phyloP scores from a whole-genome alignment of 1,140 invertebrate genomes.

The Drosophila sturtevanti region DNA sequence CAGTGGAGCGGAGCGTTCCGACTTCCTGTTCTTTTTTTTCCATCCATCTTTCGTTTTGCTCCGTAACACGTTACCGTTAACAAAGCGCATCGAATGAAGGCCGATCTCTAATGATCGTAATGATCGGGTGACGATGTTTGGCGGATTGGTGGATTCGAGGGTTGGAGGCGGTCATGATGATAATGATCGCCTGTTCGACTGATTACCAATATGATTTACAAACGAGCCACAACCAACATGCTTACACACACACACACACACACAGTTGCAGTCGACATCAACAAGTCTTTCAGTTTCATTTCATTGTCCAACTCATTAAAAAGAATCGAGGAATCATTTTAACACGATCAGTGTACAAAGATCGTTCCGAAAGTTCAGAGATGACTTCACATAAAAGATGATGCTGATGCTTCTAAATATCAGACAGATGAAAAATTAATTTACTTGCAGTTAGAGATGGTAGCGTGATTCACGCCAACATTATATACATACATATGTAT shows the following conservation, averaged over 20 bases:
- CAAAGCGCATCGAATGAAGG: constrained; percentile 73
- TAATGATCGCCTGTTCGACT: constrained; percentile 62
- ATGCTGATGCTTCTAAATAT: constrained; percentile 9
- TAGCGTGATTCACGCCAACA: not conserved
- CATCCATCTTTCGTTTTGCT: not conserved
- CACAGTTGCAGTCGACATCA: constrained; percentile 36
- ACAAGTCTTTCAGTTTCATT: not conserved
- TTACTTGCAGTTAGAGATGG: constrained; percentile 50
- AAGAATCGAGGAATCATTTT: constrained; percentile 68
- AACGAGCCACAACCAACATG: constrained; percentile 51
- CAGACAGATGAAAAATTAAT: constrained; percentile 76
- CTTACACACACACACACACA: constrained; percentile 21
- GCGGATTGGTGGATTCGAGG: too few species aligned
- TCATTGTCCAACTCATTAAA: constrained; percentile 75
- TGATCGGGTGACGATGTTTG: not conserved
- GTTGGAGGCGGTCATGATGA: not conserved
- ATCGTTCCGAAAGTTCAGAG: constrained; percentile 24
- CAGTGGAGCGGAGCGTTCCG: constrained; percentile 22
- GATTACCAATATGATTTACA: constrained; percentile 71
- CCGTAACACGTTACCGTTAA: constrained; percentile 60
- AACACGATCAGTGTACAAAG: constrained; percentile 63
- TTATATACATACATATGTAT: too few species aligned
- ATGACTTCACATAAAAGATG: constrained; percentile 71
- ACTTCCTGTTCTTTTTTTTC: constrained; percentile 36
- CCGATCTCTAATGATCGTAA: constrained; percentile 65